phyloP scores from a whole-genome alignment of 2,113 vertebrate species.

The Atractosteus spatula region DNA sequence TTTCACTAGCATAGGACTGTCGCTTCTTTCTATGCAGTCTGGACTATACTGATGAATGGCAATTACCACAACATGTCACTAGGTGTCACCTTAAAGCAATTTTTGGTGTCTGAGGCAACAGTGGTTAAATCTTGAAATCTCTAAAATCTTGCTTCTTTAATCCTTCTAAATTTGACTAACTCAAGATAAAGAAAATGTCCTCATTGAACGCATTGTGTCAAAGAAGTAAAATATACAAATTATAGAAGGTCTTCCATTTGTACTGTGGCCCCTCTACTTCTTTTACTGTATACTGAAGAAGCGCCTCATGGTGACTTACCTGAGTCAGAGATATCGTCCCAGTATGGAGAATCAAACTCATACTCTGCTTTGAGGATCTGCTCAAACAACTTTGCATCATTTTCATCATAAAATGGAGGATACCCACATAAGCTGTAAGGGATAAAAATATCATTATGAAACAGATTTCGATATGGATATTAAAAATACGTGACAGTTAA shows the following conservation, averaged over 20 bases:
- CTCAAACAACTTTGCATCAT: constrained; percentile 94
- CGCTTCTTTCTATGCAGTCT: too few relatives aligned
- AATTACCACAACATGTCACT: too few relatives aligned
- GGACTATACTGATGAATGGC: too few relatives aligned
- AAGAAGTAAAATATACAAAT: neutral
- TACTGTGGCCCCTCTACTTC: too few relatives aligned
- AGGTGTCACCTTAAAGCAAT: too few relatives aligned
- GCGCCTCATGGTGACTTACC: constrained; percentile 58
- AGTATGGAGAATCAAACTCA: constrained; percentile 96
- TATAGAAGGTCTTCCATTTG: too few relatives aligned
- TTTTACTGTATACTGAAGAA: too few relatives aligned
- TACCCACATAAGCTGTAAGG: constrained; percentile 87
- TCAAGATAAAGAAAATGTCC: neutral
- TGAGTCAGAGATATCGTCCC: constrained; percentile 97
- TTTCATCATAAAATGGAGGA: constrained; percentile 95
- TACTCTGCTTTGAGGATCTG: constrained; percentile 95
- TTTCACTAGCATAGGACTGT: neutral
- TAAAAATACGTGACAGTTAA: too few relatives aligned
- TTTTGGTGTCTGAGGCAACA: too few relatives aligned
- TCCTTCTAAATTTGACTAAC: neutral
- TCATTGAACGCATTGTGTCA: neutral
- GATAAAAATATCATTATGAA: neutral
- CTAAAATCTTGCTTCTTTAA: constrained; percentile 6
- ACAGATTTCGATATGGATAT: too few relatives aligned
- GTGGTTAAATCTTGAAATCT: too few relatives aligned